phyloP scores from a whole-genome alignment of 2,888 invertebrate species.

The Abrostola triplasia region DNA sequence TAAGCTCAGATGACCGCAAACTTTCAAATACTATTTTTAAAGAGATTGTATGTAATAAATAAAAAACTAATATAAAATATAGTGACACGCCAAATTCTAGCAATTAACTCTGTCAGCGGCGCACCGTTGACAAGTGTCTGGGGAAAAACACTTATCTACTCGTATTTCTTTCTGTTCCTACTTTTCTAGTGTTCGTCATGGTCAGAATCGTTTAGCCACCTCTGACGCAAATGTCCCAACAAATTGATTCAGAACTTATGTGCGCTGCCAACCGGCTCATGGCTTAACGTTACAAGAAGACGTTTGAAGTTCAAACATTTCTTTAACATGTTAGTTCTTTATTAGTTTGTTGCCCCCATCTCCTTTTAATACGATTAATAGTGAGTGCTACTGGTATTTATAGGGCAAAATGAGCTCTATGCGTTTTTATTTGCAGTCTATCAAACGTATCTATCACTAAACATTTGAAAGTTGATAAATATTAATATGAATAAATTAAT shows the following conservation, averaged over 20 bases:
- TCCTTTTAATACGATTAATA: conserved; percentile 32
- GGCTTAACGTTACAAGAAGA: conserved; percentile 31
- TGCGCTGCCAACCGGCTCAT: conserved; percentile 41
- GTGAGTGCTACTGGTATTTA: not conserved
- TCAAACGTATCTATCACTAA: not conserved
- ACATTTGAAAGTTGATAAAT: not conserved
- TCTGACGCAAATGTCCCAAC: conserved; percentile 52
- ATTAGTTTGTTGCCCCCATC: conserved; percentile 46
- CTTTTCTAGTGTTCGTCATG: conserved; percentile 33
- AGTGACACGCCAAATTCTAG: conserved; percentile 35
- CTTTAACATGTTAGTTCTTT: conserved; percentile 42
- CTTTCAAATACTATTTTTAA: conserved; percentile 11
- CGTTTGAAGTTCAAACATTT: conserved; percentile 49
- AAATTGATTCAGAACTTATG: conserved; percentile 42
- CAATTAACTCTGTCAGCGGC: conserved; percentile 39
- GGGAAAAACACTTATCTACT: conserved; percentile 39
- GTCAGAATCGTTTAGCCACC: conserved; percentile 44
- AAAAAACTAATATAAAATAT: conserved; percentile 28
- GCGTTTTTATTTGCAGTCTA: not conserved
- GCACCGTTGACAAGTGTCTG: conserved; percentile 33
- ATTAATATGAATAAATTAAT: not conserved
- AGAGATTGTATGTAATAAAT: conserved; percentile 18
- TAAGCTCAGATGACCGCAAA: conserved; percentile 5
- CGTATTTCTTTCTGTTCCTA: conserved; percentile 40
- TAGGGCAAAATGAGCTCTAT: not conserved